Percentiles rank a stretch among this genome's conserved stretches.
Evolutionary conservation across 1,140 invertebrate genomes (phyloP).

Genomic region (Temnothorax longispinosus): DNA sequence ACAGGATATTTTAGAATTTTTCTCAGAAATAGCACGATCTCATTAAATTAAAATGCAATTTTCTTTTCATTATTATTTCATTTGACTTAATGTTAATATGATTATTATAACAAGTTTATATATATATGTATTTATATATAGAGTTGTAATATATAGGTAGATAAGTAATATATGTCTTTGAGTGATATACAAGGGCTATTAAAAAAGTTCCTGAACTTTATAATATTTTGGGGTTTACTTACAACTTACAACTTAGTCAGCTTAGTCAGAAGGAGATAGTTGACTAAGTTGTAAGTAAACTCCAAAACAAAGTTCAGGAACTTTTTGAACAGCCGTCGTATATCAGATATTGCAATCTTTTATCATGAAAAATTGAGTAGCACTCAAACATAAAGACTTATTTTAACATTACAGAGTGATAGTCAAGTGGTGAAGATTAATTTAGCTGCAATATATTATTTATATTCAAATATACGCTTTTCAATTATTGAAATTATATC

Average conservation of each 20-base stretch:
- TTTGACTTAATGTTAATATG: background rate
- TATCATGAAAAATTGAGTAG: background rate
- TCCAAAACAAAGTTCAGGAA: no score
- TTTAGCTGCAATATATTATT: constrained; percentile 1
- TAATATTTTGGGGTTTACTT: no score
- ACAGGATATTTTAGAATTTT: constrained; percentile 97
- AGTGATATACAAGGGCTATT: no score
- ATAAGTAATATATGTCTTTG: no score
- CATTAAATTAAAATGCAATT: constrained; percentile 85
- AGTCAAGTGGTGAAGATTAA: constrained; percentile 24
- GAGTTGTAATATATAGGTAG: no score
- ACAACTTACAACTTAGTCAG: no score
- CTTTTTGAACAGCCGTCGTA: no score
- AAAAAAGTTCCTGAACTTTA: no score
- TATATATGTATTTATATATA: no score
- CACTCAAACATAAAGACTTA: constrained; percentile 26
- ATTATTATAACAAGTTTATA: constrained; percentile 23
- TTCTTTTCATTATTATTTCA: constrained; percentile 25
- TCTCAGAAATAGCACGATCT: constrained; percentile 99
- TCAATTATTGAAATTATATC: background rate
- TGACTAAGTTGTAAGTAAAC: no score
- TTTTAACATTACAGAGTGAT: constrained; percentile 13
- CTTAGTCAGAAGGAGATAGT: no score
- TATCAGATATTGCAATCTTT: background rate
- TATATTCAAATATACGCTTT: background rate